phyloP scores from a whole-genome alignment of 2,113 vertebrate species.

The Urocolius indicus region DNA sequence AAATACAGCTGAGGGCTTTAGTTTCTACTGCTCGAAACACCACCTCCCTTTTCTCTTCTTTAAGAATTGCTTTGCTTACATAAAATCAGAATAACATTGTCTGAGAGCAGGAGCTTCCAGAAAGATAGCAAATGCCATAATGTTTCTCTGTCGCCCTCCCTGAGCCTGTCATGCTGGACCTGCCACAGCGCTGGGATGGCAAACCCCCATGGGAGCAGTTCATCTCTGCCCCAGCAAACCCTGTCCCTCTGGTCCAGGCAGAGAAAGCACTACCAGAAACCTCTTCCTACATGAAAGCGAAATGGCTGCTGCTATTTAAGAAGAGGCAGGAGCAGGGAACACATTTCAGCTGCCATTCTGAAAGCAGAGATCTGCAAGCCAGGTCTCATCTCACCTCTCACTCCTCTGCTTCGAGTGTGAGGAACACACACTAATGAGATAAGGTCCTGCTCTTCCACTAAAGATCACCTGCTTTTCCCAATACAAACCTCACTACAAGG shows the following conservation, averaged over 20 bases:
- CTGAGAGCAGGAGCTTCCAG: background rate
- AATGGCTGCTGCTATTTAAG: background rate
- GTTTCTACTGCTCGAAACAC: slow-evolving; percentile 18
- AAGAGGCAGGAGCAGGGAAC: background rate
- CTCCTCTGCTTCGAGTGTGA: background rate
- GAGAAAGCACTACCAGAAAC: background rate
- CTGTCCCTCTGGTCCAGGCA: background rate
- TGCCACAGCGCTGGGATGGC: background rate
- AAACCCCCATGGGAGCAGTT: background rate
- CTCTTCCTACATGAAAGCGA: background rate
- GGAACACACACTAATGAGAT: background rate
- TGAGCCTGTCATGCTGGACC: background rate
- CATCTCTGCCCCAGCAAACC: background rate
- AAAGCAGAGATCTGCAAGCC: background rate
- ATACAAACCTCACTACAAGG: fast-evolving
- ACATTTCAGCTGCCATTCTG: background rate
- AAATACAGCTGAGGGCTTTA: slow-evolving; percentile 24
- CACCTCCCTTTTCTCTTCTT: slow-evolving; percentile 23
- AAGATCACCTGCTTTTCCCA: background rate
- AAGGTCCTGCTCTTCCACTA: background rate
- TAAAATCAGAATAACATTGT: background rate
- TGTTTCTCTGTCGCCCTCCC: background rate
- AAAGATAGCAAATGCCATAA: background rate
- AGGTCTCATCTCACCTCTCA: background rate
- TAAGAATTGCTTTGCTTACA: slow-evolving; percentile 35